phyloP scores from a whole-genome alignment of 2,888 invertebrate genomes.

The Oscheius sp. region DNA sequence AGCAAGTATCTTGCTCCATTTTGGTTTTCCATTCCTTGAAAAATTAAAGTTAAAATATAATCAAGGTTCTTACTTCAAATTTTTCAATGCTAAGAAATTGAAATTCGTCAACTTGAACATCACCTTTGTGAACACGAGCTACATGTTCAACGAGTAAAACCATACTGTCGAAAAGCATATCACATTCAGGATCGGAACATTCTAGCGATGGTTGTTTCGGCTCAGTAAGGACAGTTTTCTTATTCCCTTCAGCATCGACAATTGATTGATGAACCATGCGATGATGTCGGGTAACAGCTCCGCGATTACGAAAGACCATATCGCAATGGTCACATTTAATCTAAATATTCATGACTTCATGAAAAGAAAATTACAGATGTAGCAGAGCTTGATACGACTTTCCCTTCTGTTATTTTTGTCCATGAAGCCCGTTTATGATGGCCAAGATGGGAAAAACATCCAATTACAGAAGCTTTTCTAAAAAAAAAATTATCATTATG shows the following conservation, averaged over 20 bases:
- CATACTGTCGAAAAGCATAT: constrained; percentile 33
- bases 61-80: constrained; percentile 36
- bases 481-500: background rate
- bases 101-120: constrained; percentile 37
- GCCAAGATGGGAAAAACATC: constrained; percentile 31
- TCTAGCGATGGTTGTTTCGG: constrained; percentile 27
- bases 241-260: background rate
- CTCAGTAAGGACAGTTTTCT: background rate
- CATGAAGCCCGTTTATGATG: constrained; percentile 28
- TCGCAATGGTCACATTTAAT: constrained; percentile 26
- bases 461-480: constrained; percentile 25
- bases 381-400: background rate
- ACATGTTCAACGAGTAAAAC: constrained; percentile 40
- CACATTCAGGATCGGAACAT: constrained; percentile 36
- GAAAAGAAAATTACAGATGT: background rate
- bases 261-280: constrained; percentile 10
- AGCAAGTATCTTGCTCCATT: constrained; percentile 40
- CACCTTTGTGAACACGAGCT: constrained; percentile 29
- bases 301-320: constrained; percentile 18
- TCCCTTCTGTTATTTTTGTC: background rate
- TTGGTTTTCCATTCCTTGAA: constrained; percentile 32
- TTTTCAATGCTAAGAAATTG: constrained; percentile 32
- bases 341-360: constrained; percentile 1
- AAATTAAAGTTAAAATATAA: background rate
- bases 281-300: constrained; percentile 28